These are phyloP conservation scores for Cynopterus brachyotis DNA, from an alignment of 2,113 vertebrate species.

Conservation along the genomic window DNA sequence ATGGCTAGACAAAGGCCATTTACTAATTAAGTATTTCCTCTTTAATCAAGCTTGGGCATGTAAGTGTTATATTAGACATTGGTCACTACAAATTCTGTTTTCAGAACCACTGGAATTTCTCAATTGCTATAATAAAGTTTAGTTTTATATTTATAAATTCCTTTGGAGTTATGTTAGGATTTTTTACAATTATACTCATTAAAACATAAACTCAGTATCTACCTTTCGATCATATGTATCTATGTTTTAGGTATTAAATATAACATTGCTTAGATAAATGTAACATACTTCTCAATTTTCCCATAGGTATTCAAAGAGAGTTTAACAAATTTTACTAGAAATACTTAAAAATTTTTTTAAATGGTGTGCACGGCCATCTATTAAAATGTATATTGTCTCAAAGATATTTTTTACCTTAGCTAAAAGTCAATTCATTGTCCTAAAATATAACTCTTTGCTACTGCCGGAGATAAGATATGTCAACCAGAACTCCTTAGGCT, in stretches of 20 bases:
- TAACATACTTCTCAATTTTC: background rate
- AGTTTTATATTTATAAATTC: background rate
- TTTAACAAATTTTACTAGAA: slow-evolving; percentile 2
- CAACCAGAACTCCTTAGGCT: background rate
- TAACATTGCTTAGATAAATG: background rate
- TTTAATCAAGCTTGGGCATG: background rate
- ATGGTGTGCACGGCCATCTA: background rate
- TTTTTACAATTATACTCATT: background rate
- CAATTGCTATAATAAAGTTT: background rate
- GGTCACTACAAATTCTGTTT: background rate
- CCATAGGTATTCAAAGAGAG: background rate
- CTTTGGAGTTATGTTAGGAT: background rate
- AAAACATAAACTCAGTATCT: background rate
- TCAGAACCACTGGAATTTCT: background rate
- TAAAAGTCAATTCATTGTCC: background rate
- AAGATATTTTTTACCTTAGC: background rate
- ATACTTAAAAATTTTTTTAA: slow-evolving; percentile 10
- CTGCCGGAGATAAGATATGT: background rate
- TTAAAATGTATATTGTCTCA: background rate
- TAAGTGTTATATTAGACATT: background rate
- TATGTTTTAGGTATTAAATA: background rate
- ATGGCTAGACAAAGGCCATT: background rate
- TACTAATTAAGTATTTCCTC: slow-evolving; percentile 10
- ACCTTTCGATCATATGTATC: background rate
- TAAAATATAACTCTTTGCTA: background rate